Evolutionary conservation across 2,797 vertebrate species (phyloP), one percentile per base, ranked within the genome.

Genomic region (Threskiornis aethiopicus): DNA sequence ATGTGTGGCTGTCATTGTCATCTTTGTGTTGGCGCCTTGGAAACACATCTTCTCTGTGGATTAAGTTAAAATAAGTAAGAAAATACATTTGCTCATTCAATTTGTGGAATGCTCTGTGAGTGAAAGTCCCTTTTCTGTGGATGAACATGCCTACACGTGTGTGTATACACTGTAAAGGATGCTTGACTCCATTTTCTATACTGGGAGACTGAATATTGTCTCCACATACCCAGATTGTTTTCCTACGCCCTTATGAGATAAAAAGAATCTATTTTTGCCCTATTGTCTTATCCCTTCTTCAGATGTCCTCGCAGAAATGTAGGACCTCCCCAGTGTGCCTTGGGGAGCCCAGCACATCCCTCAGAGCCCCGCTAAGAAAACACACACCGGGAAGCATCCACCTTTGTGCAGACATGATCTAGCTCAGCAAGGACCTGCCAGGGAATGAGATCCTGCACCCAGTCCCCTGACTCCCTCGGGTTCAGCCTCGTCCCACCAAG

Each of bases 61-160:
- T 55, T 85, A 69, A 42, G n/a, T 55, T 64, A 64, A 85, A 72
- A 41, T n/a, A 80, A 80, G 16, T 42, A 62, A 58, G 51, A 70
- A 69, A 78, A 70, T 41, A 33, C 2, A 65, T 46, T 51, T 51
- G 14, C 31, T 79, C 42, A 16, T 77, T 76, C 31, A 65, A 13
- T 75, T 66, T 65, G 47, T 7, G 6, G 59, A 70, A 13, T n/a
- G 47, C 62, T 26, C 13, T 41, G 19, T 8, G 24, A 46, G 42
- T 18, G 20, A 31, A 72, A 66, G 47, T 19, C 29, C 37, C 2
- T 26, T 69, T 72, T 25, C 9, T 16, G 52, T 41, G 54, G 35
- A 29, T 16, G 14, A 62, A 35, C 0, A 0, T 66, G 64, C 51
- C 64, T 75, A 8, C 24, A 3, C 0, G 1, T 17, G 15, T 44